phyloP scores from a whole-genome alignment of 2,888 invertebrate species.

The Orchestes rusci region DNA sequence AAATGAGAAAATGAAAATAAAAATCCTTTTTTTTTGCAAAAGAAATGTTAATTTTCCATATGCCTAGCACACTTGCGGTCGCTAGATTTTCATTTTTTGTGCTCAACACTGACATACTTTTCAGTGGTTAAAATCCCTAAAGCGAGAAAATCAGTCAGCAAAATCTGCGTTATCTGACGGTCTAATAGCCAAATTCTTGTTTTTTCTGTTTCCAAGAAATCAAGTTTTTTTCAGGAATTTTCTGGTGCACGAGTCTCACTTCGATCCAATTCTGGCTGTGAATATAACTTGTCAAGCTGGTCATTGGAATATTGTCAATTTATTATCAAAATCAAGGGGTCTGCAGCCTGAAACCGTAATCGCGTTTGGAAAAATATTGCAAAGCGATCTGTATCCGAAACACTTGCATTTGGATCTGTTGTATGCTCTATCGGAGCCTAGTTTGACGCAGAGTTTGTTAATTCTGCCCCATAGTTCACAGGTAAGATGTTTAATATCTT shows the following conservation, averaged over 20 bases:
- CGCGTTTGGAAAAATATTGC: slow-evolving; percentile 48
- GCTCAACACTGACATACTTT: no score
- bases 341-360: slow-evolving; percentile 51
- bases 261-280: slow-evolving; percentile 57
- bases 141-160: no score
- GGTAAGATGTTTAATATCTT: slow-evolving; percentile 7
- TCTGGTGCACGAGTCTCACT: slow-evolving; percentile 54
- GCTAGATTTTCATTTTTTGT: no score
- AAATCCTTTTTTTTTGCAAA: no score
- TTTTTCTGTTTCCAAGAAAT: no score
- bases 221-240: slow-evolving; percentile 47
- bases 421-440: slow-evolving; percentile 40
- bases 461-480: slow-evolving; percentile 37
- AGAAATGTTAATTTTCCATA: no score
- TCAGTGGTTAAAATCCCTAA: no score
- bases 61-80: no score
- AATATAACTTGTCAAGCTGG: slow-evolving; percentile 57
- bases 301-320: slow-evolving; percentile 51
- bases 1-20: no score
- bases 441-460: slow-evolving; percentile 39
- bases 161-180: no score
- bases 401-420: slow-evolving; percentile 37
- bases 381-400: slow-evolving; percentile 32
- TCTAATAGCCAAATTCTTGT: no score
- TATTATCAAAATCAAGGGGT: slow-evolving; percentile 47